phyloP scores from a whole-genome alignment of 2,797 vertebrate genomes.

The Sphaeramia orbicularis region DNA sequence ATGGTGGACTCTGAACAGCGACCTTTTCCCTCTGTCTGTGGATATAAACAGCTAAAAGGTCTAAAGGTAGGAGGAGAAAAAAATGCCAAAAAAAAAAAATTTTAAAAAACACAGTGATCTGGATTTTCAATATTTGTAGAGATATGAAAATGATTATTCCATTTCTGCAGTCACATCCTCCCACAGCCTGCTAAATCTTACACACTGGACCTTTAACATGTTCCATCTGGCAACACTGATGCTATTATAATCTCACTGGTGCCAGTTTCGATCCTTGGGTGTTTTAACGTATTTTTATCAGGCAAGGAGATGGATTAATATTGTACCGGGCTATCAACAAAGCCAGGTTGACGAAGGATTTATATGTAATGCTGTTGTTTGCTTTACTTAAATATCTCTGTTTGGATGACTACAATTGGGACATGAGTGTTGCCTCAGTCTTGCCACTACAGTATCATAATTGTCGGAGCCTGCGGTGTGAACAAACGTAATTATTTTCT shows the following conservation, averaged over 20 bases:
- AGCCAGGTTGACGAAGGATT: constrained; percentile 6
- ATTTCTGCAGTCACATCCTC: no score
- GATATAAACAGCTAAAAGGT: no score
- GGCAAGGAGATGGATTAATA: neutral
- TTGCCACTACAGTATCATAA: constrained; percentile 12
- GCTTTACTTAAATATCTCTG: constrained; percentile 69
- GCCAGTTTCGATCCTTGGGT: neutral
- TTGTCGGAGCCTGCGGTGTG: constrained; percentile 6
- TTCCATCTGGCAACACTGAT: neutral
- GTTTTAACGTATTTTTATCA: neutral
- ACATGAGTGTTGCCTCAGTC: constrained; percentile 53
- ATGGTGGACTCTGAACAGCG: no score
- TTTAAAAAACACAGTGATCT: no score
- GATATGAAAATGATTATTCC: no score
- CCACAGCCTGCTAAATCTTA: no score
- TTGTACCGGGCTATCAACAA: constrained; percentile 3
- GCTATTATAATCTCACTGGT: neutral
- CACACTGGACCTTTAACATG: no score
- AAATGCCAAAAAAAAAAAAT: no score
- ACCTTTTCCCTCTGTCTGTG: no score
- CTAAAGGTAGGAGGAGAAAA: no score
- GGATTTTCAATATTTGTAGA: no score
- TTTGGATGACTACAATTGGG: constrained; percentile 57
- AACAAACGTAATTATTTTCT: constrained; percentile 37
- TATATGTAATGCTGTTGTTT: constrained; percentile 49